phyloP scores from a whole-genome alignment of 1,140 invertebrate genomes.

The Carposina sasakii region DNA sequence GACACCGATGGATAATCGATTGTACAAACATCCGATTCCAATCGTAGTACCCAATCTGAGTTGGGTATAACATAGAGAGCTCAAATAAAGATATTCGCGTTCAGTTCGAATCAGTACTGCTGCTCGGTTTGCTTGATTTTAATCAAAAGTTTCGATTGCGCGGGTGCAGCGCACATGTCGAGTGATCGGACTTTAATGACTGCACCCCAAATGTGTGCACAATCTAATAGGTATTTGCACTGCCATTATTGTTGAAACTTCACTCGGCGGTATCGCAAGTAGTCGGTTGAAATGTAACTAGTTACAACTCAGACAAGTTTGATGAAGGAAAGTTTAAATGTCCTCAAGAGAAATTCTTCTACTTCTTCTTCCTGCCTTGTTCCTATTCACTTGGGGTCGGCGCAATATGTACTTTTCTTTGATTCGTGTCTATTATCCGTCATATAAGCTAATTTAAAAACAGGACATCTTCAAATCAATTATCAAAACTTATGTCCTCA shows the following conservation, averaged over 20 bases:
- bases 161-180: constrained; percentile 44
- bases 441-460: too few relatives aligned
- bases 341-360: too few relatives aligned
- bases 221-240: constrained; percentile 57
- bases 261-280: constrained; percentile 13
- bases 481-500: too few relatives aligned
- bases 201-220: constrained; percentile 48
- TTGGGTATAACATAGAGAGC: constrained; percentile 44
- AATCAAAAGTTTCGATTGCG: constrained; percentile 70
- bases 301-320: constrained; percentile 45
- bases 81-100: constrained; percentile 67
- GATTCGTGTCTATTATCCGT: too few relatives aligned
- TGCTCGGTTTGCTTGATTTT: constrained; percentile 67
- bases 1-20: constrained; percentile 41
- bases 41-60: constrained; percentile 47
- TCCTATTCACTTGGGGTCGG: too few relatives aligned
- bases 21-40: constrained; percentile 41
- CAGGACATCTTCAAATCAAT: too few relatives aligned
- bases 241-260: constrained; percentile 52
- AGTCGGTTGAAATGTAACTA: too few relatives aligned
- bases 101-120: constrained; percentile 43
- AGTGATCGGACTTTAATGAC: constrained; percentile 47
- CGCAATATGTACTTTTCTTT: too few relatives aligned
- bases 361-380: too few relatives aligned
- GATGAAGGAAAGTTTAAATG: too few relatives aligned